Percentiles rank a stretch among this genome's conserved stretches.
These are phyloP conservation scores for Celastrina argiolus DNA, from an alignment of 2,888 invertebrate species.

Conservation along the genomic window DNA sequence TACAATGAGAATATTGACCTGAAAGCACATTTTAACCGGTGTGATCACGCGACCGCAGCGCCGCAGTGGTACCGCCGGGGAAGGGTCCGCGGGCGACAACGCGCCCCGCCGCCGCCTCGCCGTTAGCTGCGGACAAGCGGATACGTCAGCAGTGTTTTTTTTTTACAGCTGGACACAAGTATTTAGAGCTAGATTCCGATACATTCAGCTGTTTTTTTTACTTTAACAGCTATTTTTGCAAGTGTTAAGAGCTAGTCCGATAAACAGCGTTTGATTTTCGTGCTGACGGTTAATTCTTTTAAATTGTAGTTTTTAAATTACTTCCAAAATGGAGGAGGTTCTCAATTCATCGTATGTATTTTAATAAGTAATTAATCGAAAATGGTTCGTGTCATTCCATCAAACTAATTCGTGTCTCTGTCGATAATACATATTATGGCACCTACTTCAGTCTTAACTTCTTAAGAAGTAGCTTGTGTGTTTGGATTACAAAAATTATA, in stretches of 20 bases:
- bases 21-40: neutral
- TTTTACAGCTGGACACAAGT: neutral
- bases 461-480: neutral
- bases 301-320: too few species aligned
- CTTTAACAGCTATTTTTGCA: too few species aligned
- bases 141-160: constrained; percentile 11
- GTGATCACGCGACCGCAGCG: neutral
- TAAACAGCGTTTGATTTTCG: neutral
- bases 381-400: neutral
- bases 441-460: constrained; percentile 4
- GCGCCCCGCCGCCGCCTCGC: neutral
- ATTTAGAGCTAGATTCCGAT: too few species aligned
- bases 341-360: too few species aligned
- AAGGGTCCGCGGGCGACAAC: neutral
- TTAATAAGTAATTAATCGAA: neutral
- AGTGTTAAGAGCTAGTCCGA: too few species aligned
- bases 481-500: neutral
- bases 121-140: constrained; percentile 21
- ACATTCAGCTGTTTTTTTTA: too few species aligned
- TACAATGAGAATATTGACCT: neutral
- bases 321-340: too few species aligned
- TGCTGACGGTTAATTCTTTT: neutral
- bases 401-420: neutral
- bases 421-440: neutral
- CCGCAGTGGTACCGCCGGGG: neutral